Percentiles rank a stretch among this genome's conserved stretches.
Evolutionary conservation across 1,140 invertebrate species (phyloP).

Genomic region (Xylocopa sonorina): DNA sequence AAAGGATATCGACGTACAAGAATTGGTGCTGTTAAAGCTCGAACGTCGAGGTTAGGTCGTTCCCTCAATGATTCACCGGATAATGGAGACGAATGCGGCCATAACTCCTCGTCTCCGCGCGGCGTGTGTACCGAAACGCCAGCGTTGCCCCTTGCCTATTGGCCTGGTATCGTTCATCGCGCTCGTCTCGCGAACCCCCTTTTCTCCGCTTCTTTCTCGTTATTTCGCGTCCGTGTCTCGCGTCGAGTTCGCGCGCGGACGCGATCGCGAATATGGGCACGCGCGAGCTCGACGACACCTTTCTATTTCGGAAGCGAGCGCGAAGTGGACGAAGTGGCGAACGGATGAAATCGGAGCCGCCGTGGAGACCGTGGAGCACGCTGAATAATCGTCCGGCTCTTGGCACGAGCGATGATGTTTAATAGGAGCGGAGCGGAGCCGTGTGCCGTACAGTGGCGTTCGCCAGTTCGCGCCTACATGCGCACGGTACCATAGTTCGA

Average conservation of each 20-base stretch:
- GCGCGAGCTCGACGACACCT: not conserved
- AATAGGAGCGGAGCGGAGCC: conserved; percentile 17
- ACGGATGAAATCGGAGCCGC: conserved; percentile 13
- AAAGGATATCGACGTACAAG: conserved; percentile 63
- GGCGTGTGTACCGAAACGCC: conserved; percentile 32
- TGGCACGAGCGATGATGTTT: conserved; percentile 28
- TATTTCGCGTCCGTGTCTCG: not conserved
- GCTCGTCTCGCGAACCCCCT: not conserved
- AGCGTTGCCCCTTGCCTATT: not conserved
- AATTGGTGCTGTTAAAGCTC: conserved; percentile 61
- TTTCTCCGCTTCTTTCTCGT: not conserved
- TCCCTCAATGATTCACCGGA: conserved; percentile 74
- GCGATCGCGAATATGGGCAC: not conserved
- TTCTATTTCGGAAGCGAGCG: not conserved
- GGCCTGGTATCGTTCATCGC: conserved; percentile 32
- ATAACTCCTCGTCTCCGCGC: conserved; percentile 71
- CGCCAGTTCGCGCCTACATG: conserved; percentile 26
- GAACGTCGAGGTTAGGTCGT: conserved; percentile 61
- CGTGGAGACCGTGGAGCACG: conserved; percentile 1
- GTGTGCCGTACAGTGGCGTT: conserved; percentile 14
- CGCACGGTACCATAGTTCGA: conserved; percentile 22
- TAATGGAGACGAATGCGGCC: conserved; percentile 78
- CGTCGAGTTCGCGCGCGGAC: not conserved
- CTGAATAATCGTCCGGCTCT: conserved; percentile 7
- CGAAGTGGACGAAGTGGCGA: conserved; percentile 18